Evolutionary conservation across 2,113 vertebrate species (phyloP).

Genomic region (Neotoma lepida): DNA sequence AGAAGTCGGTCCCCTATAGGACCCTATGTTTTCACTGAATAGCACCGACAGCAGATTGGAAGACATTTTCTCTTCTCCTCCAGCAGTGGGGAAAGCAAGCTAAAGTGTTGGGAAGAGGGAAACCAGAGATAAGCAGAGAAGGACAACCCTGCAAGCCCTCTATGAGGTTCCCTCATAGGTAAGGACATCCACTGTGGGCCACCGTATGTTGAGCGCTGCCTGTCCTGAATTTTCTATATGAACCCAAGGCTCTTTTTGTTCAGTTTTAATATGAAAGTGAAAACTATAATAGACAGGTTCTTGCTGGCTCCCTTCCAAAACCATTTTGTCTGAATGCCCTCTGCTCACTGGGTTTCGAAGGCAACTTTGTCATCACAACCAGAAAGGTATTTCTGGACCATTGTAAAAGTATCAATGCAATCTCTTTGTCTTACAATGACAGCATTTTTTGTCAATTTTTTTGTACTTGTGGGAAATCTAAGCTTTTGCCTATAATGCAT

Average conservation of each 20-base stretch:
- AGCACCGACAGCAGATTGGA: background rate
- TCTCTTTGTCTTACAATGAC: background rate
- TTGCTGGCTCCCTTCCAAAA: background rate
- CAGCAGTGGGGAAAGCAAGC: no score
- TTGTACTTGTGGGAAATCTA: slow-evolving; percentile 25
- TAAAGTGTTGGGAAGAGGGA: background rate
- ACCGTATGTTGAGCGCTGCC: background rate
- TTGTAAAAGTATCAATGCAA: background rate
- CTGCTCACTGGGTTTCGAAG: background rate
- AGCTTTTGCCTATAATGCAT: background rate
- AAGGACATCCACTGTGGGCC: background rate
- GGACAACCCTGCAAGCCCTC: background rate
- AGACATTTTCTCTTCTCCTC: background rate
- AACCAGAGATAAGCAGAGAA: background rate
- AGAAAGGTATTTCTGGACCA: slow-evolving; percentile 16
- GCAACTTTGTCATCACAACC: background rate
- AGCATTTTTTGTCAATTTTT: background rate
- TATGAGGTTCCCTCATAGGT: fast-evolving
- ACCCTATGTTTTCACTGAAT: background rate
- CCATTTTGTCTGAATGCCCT: background rate
- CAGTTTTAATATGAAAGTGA: background rate
- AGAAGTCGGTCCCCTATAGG: background rate
- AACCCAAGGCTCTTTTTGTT: background rate
- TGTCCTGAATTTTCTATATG: background rate
- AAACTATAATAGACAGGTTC: background rate